phyloP scores from a whole-genome alignment of 1,140 invertebrate genomes.

The Drosophila malerkotliana region DNA sequence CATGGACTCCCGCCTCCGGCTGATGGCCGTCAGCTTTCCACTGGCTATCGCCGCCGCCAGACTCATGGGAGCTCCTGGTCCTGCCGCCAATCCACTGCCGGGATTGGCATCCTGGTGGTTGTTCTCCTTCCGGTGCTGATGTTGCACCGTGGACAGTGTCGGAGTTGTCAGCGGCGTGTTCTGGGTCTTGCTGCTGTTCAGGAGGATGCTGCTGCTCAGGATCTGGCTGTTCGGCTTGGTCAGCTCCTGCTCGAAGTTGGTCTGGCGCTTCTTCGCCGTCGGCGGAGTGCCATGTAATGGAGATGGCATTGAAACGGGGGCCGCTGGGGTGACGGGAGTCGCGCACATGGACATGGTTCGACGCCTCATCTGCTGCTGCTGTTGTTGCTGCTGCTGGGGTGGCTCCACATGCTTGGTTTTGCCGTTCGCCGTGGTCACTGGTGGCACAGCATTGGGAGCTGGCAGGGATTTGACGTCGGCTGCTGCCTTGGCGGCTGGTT shows the following conservation, averaged over 20 bases:
- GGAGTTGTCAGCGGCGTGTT: not conserved
- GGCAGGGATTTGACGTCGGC: constrained; percentile 11
- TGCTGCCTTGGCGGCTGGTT: constrained; percentile 6
- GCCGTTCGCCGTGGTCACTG: constrained; percentile 39
- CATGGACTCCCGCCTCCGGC: constrained; percentile 61
- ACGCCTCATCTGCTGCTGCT: constrained; percentile 49
- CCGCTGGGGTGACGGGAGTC: constrained; percentile 15
- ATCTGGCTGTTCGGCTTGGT: constrained; percentile 75
- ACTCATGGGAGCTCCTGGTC: constrained; percentile 45
- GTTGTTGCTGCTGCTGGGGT: constrained; percentile 10
- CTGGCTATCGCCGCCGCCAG: constrained; percentile 66
- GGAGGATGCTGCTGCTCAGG: constrained; percentile 66
- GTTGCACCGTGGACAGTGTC: constrained; percentile 13
- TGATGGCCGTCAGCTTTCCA: constrained; percentile 56
- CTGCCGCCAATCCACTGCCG: constrained; percentile 6
- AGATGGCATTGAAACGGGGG: not conserved
- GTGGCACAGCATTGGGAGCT: constrained; percentile 3
- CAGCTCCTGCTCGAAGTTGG: constrained; percentile 78
- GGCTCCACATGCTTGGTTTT: constrained; percentile 48
- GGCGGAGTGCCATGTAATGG: constrained; percentile 12
- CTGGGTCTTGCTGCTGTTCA: constrained; percentile 64
- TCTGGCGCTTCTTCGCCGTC: constrained; percentile 67
- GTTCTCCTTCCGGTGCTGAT: constrained; percentile 69
- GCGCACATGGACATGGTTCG: constrained; percentile 71
- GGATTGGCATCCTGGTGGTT: constrained; percentile 52